These are phyloP conservation scores for Numenius arquata DNA, from an alignment of 2,113 vertebrate genomes.

Conservation along the genomic window DNA sequence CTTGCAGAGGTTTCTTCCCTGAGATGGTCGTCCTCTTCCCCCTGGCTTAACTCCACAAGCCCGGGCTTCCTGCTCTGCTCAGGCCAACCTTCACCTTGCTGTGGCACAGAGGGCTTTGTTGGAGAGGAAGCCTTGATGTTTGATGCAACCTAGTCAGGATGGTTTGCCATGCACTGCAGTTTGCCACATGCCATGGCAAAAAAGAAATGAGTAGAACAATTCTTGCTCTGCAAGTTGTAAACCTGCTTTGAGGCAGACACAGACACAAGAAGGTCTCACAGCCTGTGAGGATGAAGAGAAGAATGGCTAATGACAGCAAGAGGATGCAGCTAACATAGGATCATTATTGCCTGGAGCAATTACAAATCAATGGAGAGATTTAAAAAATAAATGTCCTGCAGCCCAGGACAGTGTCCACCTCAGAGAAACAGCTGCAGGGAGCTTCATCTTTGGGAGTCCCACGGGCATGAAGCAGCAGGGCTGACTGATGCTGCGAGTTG, in stretches of 20 bases:
- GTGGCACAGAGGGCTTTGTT: not conserved
- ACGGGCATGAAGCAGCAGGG: not conserved
- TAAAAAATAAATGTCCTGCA: not conserved
- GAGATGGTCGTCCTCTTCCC: not conserved
- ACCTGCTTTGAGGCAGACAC: not conserved
- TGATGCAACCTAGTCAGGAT: not conserved
- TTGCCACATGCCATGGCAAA: rapidly evolving
- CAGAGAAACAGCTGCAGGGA: not conserved
- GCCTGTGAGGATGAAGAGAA: not conserved
- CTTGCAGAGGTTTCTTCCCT: not conserved
- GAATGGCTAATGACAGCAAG: not conserved
- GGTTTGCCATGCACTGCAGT: not conserved
- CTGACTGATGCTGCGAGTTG: not conserved
- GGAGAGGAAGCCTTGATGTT: not conserved
- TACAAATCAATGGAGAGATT: not conserved
- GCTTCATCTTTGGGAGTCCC: not conserved
- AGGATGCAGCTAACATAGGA: not conserved
- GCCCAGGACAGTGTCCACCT: not conserved
- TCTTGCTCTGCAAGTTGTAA: not conserved
- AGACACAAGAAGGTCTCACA: not conserved
- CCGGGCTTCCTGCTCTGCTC: not conserved
- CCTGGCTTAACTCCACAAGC: not conserved
- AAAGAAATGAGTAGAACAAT: not conserved
- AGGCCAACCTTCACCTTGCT: not conserved
- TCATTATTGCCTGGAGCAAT: not conserved